phyloP scores from a whole-genome alignment of 2,888 invertebrate species.

The Clitarchus hookeri region DNA sequence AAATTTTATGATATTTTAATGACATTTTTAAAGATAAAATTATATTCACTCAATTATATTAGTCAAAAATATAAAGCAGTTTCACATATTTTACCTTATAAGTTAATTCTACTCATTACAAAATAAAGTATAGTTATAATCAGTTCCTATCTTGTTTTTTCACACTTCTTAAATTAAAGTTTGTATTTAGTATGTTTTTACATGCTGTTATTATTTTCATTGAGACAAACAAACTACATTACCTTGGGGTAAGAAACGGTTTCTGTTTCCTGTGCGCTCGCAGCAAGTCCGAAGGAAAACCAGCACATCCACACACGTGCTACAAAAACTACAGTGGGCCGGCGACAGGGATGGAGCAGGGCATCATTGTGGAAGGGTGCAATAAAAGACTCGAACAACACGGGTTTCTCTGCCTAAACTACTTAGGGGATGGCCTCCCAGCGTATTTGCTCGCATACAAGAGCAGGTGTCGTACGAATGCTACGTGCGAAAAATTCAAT shows the following conservation, averaged over 20 bases:
- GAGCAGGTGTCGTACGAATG: not conserved
- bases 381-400: not conserved
- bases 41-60: no score
- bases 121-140: not conserved
- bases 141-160: not conserved
- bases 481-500: not conserved
- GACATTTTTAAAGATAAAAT: no score
- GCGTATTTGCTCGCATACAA: not conserved
- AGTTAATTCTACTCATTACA: not conserved
- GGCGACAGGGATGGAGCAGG: no score
- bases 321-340: no score
- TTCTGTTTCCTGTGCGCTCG: constrained; percentile 1
- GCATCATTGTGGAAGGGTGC: constrained; percentile 18
- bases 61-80: not conserved
- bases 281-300: not conserved
- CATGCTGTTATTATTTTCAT: not conserved
- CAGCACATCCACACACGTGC: not conserved
- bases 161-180: not conserved
- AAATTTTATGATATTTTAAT: no score
- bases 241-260: not conserved
- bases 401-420: not conserved
- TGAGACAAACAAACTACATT: not conserved
- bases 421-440: not conserved
- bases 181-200: not conserved
- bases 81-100: not conserved